Percentiles rank a stretch among this genome's conserved stretches.
phyloP scores from a whole-genome alignment of 2,797 vertebrate genomes.

The Bryconaethiops microstoma region DNA sequence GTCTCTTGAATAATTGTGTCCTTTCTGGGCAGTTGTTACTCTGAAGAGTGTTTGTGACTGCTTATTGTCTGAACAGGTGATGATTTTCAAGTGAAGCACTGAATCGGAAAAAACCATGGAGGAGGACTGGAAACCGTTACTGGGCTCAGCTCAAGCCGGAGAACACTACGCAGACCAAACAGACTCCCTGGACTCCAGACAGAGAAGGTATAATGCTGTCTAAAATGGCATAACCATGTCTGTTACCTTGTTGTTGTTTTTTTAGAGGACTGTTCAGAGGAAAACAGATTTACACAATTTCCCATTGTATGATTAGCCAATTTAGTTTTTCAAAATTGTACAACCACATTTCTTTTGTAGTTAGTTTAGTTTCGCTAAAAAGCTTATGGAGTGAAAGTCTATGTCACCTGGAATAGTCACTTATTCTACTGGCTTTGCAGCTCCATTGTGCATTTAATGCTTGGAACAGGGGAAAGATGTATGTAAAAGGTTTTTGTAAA shows the following conservation, averaged over 20 bases:
- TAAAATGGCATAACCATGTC: background rate
- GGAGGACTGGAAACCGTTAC: conserved; percentile 72
- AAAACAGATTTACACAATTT: no score
- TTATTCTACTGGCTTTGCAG: no score
- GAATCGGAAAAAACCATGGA: conserved; percentile 69
- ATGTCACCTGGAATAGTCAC: no score
- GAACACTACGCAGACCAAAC: conserved; percentile 61
- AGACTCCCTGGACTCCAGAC: conserved; percentile 72
- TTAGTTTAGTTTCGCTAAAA: no score
- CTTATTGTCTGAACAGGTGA: conserved; percentile 60
- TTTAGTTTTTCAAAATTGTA: no score
- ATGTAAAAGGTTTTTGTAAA: no score
- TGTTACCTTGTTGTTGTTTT: no score
- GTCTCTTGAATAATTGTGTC: no score
- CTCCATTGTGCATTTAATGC: background rate
- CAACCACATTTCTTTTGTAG: no score
- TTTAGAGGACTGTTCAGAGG: no score
- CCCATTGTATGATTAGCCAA: no score
- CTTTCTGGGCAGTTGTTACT: background rate
- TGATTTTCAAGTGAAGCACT: conserved; percentile 54
- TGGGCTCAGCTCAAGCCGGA: conserved; percentile 64
- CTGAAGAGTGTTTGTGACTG: background rate
- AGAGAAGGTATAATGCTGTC: conserved; percentile 71
- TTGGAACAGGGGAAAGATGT: background rate
- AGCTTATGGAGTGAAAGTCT: no score